These are phyloP conservation scores for Sphyrna mokarran DNA, from an alignment of 2,113 vertebrate species.

Conservation along the genomic window DNA sequence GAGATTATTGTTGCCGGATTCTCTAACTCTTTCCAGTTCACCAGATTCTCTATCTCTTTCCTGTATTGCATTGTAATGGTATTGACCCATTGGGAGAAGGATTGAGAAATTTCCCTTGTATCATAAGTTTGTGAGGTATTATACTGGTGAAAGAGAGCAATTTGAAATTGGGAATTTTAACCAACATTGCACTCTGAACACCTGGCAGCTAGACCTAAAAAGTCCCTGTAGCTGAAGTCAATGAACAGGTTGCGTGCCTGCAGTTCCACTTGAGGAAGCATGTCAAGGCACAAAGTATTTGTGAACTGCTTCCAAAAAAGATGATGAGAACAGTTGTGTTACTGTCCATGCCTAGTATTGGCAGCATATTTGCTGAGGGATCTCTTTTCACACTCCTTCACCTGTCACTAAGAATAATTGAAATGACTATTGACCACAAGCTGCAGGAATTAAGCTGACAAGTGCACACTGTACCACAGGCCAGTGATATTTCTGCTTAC, in stretches of 20 bases:
- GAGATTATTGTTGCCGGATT: no score
- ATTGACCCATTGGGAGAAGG: neutral
- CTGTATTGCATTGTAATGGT: no score
- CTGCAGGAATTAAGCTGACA: neutral
- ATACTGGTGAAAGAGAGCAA: neutral
- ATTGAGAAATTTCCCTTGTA: neutral
- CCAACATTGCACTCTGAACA: neutral
- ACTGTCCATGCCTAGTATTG: neutral
- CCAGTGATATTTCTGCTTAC: neutral
- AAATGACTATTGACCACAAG: neutral
- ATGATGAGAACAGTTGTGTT: neutral
- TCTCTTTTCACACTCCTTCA: neutral
- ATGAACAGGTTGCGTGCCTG: neutral
- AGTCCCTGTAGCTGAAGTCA: neutral
- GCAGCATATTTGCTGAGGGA: neutral
- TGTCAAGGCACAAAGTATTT: neutral
- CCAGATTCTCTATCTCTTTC: no score
- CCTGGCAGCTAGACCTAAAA: neutral
- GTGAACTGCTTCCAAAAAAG: neutral
- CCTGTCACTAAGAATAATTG: neutral
- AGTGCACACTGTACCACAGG: neutral
- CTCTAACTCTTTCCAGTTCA: no score
- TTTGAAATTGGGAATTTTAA: neutral
- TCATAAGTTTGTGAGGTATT: neutral
- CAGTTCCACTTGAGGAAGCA: conserved; percentile 1